phyloP scores from a whole-genome alignment of 2,113 vertebrate genomes.

The Hemicordylus capensis region DNA sequence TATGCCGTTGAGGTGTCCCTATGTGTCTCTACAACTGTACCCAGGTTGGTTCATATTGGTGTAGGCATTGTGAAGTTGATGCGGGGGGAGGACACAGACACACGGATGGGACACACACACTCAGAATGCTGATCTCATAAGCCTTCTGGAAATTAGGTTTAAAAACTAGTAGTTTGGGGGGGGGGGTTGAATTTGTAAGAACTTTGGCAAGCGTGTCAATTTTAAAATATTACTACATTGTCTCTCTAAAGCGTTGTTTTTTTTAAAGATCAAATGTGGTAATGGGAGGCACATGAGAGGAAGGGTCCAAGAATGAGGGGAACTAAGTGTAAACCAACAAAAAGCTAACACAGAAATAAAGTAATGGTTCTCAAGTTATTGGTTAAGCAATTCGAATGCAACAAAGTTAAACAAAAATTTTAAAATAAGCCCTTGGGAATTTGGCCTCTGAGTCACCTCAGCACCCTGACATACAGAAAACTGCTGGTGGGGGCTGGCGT shows the following conservation, averaged over 20 bases:
- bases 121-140: too few species aligned
- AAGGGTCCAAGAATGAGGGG: too few species aligned
- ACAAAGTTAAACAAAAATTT: not conserved
- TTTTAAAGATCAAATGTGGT: not conserved
- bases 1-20: too few species aligned
- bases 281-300: not conserved
- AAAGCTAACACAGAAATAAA: not conserved
- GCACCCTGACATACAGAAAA: not conserved
- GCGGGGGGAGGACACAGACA: too few species aligned
- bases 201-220: not conserved
- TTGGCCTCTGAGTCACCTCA: not conserved
- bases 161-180: too few species aligned
- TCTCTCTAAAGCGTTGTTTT: not conserved
- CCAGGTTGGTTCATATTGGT: too few species aligned
- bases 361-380: not conserved
- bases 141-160: too few species aligned
- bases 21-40: too few species aligned
- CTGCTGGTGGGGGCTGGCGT: not conserved
- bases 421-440: not conserved
- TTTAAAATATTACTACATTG: not conserved
- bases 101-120: too few species aligned
- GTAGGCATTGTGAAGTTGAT: too few species aligned
- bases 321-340: not conserved
- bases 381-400: not conserved
- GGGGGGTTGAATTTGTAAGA: not conserved